A percentile compares a stretch with the other conserved stretches of the same genome.
These are phyloP conservation scores for Tortrix viridana DNA, from an alignment of 2,888 invertebrate species.

Conservation along the genomic window DNA sequence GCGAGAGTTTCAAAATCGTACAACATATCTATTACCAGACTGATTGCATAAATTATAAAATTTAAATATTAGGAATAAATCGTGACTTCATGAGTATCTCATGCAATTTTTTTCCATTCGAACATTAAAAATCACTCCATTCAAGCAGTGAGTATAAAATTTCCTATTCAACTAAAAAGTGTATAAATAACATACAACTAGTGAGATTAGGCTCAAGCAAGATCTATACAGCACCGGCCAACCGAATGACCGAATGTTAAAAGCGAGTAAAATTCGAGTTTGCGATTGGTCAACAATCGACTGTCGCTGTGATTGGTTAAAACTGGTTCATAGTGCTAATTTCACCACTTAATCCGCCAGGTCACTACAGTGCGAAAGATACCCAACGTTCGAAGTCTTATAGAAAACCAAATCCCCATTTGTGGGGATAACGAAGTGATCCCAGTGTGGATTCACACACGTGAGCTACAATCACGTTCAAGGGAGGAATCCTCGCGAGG, in stretches of 20 bases:
- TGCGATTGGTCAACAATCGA: slow-evolving; percentile 1
- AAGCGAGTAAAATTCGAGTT: not conserved
- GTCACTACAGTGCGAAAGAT: slow-evolving; percentile 38
- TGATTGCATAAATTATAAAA: slow-evolving; percentile 1
- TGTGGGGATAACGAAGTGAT: slow-evolving; percentile 75
- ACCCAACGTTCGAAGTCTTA: slow-evolving; percentile 33
- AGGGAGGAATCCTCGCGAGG: not conserved
- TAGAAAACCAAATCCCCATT: slow-evolving; percentile 72
- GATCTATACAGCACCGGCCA: slow-evolving; percentile 17
- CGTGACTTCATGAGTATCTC: not conserved
- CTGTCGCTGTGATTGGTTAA: not conserved
- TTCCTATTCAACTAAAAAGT: slow-evolving; percentile 16
- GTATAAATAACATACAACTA: slow-evolving; percentile 35
- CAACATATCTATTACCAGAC: not conserved
- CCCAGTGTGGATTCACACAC: slow-evolving; percentile 51
- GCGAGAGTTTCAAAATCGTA: not conserved
- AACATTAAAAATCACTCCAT: slow-evolving; percentile 13
- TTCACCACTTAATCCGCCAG: slow-evolving; percentile 3
- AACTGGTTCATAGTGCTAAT: not conserved
- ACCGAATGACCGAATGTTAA: slow-evolving; percentile 1
- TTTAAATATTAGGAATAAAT: not conserved
- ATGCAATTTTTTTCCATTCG: not conserved
- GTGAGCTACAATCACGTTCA: slow-evolving; percentile 30
- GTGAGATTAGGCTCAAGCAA: slow-evolving; percentile 40
- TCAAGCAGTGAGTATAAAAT: slow-evolving; percentile 28